Base-by-base conservation (phyloP, 1,140 invertebrate species). In the Hesperophylax magnus region DNA sequence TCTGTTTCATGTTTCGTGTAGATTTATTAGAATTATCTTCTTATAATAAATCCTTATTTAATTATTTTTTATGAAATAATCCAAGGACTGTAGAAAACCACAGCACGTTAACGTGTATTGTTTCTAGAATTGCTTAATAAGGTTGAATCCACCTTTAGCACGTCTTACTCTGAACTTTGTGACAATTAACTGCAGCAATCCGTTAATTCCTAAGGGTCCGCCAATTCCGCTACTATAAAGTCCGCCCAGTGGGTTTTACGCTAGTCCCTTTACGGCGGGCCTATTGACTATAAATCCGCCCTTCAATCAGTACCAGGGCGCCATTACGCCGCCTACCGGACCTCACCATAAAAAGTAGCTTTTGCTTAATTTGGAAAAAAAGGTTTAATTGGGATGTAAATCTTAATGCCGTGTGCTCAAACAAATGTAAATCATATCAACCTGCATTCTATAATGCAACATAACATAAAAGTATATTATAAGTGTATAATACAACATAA, bases 271-370 rank as follows among this genome's bases (percentile, higher is more conserved):
- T 84, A 84, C 82, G 82, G 80, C 54, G 56, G 63, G 24, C 69
- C 77, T 80, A 84, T 84, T 81, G 78, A 78, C 80, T 63, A 80
- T 84, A 84, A 84, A 84, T 56, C 56, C 72, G 52, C 82, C 82
- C 80, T 81, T 81, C 82, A 84, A 84, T 84, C 82, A 84, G 77
- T 65, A 14, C 9, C 39, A 47, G 14, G 47, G 61, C 31, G 24
- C 27, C 75, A 63, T 77, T 80, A 71, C 47, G 22, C 63, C 63
- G 63, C 52, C 47, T 69, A n/a, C 34, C 61, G 58, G 22, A 8
- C 69, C 18, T 31, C 0, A 14, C 63, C 7, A 18, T 67, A 67
- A 67, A 65, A 27, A 27, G 17, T 2, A 15, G 39, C 8, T 67
- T 34, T 67, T 67, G 31, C 24, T 27, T 67, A 67, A 67, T 67